Conservation (phyloP, 2,888 invertebrate genomes). For the Holacanthella duospinosa region DNA sequence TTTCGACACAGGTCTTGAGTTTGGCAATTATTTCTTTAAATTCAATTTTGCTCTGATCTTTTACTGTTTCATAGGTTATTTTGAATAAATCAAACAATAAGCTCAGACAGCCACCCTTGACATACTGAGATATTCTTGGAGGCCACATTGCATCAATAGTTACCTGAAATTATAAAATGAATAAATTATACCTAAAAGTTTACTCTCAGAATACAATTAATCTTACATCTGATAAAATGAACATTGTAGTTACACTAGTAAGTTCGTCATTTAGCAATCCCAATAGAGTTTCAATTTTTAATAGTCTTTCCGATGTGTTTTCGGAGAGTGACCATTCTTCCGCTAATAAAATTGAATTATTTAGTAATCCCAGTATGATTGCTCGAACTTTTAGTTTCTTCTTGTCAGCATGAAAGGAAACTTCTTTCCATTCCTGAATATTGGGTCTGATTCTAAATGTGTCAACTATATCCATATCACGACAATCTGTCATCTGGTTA, state of each 20-base stretch:
- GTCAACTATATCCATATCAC: slow-evolving; percentile 27
- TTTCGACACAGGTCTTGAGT: background rate
- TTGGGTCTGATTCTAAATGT: slow-evolving; percentile 15
- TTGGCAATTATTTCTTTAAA: background rate
- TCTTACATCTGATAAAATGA: background rate
- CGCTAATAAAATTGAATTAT: slow-evolving; percentile 14
- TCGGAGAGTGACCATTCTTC: background rate
- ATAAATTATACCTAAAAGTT: background rate
- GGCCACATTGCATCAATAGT: slow-evolving; percentile 27
- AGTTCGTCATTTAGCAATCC: background rate
- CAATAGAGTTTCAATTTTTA: background rate
- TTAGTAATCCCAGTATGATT: slow-evolving; percentile 12
- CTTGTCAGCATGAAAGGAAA: slow-evolving; percentile 17
- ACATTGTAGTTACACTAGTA: background rate
- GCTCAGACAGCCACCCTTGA: background rate
- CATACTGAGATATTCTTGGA: slow-evolving; percentile 13
- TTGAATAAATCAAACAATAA: background rate
- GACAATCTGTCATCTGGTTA: slow-evolving; percentile 18
- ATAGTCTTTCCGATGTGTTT: background rate
- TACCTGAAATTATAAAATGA: slow-evolving; percentile 11
- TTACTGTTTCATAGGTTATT: background rate
- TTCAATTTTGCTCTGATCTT: background rate
- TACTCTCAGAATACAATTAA: background rate
- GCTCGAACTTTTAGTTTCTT: slow-evolving; percentile 19
- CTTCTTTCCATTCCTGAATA: slow-evolving; percentile 9